Evolutionary conservation across 2,888 invertebrate species (phyloP).

Genomic region (Tricholauxania praeusta): DNA sequence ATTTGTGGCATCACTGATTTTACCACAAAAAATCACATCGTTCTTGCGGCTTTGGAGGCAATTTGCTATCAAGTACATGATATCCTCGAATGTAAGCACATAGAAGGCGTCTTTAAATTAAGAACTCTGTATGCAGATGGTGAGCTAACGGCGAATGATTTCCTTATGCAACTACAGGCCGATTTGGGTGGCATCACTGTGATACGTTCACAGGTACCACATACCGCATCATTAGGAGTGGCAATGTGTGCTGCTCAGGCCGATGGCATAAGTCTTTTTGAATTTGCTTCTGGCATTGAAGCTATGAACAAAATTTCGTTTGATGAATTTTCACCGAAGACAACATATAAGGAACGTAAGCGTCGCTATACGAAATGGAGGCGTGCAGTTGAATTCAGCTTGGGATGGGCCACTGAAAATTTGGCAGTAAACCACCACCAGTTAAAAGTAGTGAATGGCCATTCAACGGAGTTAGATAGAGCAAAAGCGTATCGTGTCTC

Average conservation of each 20-base stretch:
- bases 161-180: constrained; percentile 96
- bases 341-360: constrained; percentile 84
- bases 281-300: constrained; percentile 73
- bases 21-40: constrained; percentile 92
- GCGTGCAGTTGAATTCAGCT: constrained; percentile 91
- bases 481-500: constrained; percentile 65
- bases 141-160: constrained; percentile 88
- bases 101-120: constrained; percentile 89
- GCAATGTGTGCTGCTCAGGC: constrained; percentile 92
- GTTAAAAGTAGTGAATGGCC: too few species aligned
- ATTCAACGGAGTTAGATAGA: too few species aligned
- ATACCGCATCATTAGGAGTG: constrained; percentile 93
- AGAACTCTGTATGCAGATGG: constrained; percentile 93
- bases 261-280: constrained; percentile 78
- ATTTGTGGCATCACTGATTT: constrained; percentile 95
- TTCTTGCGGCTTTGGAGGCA: constrained; percentile 93
- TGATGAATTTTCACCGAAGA: constrained; percentile 86
- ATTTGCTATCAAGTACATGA: constrained; percentile 97
- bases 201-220: constrained; percentile 85
- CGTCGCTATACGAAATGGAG: constrained; percentile 92
- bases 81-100: constrained; percentile 93
- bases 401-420: constrained; percentile 86
- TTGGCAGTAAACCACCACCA: constrained; percentile 68
- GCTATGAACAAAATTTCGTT: constrained; percentile 69
- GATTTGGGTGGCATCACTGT: constrained; percentile 93